Evolutionary conservation across 35 echinoderm and acorn worm genomes (phyloP).

Genomic region (Ptychodera flava): DNA sequence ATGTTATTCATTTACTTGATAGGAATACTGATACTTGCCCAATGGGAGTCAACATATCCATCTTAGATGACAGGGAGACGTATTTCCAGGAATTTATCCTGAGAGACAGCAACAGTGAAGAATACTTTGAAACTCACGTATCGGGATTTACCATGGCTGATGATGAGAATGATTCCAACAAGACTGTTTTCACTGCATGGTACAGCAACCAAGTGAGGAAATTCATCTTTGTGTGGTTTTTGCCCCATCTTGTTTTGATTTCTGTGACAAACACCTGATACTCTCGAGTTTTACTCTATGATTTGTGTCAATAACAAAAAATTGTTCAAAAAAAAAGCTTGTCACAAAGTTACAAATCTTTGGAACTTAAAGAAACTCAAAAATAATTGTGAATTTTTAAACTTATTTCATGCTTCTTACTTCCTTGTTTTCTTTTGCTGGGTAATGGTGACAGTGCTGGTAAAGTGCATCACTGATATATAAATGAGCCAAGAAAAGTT

Average conservation of each 20-base stretch:
- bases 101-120: constrained; percentile 20
- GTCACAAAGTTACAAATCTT: neutral
- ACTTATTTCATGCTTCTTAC: neutral
- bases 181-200: constrained; percentile 37
- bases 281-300: no score
- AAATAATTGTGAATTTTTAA: neutral
- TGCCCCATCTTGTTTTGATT: no score
- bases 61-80: constrained; percentile 22
- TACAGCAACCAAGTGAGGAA: constrained; percentile 86
- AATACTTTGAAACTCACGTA: constrained; percentile 70
- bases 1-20: no score
- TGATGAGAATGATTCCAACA: neutral
- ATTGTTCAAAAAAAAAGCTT: neutral
- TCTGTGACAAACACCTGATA: no score
- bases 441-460: no score
- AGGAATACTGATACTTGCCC: no score
- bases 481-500: no score
- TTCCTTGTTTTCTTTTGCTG: no score
- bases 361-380: neutral
- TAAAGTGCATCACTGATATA: no score
- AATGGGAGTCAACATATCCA: constrained; percentile 38
- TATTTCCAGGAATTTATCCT: constrained; percentile 82
- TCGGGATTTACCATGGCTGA: constrained; percentile 38
- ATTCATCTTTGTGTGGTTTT: neutral
- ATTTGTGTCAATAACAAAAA: neutral